Evolutionary conservation across 2,888 invertebrate species (phyloP).

Genomic region (Prostheceraeus crozeri): DNA sequence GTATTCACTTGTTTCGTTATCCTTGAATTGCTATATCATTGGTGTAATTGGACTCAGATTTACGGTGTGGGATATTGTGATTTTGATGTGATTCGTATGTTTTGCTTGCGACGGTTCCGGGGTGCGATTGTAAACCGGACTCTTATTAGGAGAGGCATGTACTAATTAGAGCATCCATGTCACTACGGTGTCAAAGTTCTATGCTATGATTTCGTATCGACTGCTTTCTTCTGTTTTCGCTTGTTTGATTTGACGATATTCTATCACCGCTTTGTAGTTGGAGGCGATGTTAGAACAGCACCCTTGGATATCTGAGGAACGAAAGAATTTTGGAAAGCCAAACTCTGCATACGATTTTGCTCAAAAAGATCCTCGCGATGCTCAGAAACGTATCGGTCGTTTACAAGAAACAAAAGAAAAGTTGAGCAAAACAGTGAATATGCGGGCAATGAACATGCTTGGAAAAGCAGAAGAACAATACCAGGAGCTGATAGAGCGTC

Average conservation of each 20-base stretch:
- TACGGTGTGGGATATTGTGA: too few species aligned
- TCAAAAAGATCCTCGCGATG: constrained; percentile 65
- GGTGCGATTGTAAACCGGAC: too few species aligned
- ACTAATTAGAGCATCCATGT: too few species aligned
- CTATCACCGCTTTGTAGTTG: too few species aligned
- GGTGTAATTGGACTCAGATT: too few species aligned
- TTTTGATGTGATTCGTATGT: too few species aligned
- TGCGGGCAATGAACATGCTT: constrained; percentile 75
- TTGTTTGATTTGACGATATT: too few species aligned
- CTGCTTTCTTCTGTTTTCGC: background rate
- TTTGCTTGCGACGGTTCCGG: too few species aligned
- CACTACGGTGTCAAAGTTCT: too few species aligned
- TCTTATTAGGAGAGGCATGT: too few species aligned
- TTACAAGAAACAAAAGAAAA: constrained; percentile 64
- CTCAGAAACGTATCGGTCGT: constrained; percentile 61
- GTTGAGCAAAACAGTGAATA: constrained; percentile 68
- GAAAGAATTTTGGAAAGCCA: constrained; percentile 66
- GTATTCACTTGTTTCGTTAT: too few species aligned
- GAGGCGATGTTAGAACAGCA: constrained; percentile 49
- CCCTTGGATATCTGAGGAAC: constrained; percentile 71
- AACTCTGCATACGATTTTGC: constrained; percentile 58
- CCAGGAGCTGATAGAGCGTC: constrained; percentile 66
- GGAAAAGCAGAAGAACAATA: constrained; percentile 77
- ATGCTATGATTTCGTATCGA: background rate
- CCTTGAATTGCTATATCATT: too few species aligned